Percentiles rank a stretch among this genome's conserved stretches.
Evolutionary conservation across 2,113 vertebrate genomes (phyloP).

Genomic region (Marcusenius ussheri): DNA sequence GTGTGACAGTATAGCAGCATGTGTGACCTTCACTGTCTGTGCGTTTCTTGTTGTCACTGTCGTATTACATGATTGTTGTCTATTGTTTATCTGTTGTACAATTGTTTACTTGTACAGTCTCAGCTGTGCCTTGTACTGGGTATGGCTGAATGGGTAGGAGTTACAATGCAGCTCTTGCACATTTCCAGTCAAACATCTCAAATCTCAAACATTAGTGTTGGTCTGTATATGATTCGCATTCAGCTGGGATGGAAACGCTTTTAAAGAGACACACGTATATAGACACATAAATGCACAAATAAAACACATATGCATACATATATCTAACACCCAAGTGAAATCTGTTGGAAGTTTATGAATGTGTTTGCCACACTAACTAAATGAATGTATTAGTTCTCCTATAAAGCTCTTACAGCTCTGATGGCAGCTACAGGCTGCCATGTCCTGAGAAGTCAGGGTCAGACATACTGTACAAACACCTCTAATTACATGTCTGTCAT

Average conservation of each 20-base stretch:
- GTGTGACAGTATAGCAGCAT: background rate
- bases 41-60: background rate
- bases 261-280: background rate
- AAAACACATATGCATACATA: background rate
- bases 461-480: slow-evolving; percentile 68
- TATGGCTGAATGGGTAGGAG: background rate
- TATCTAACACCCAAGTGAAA: background rate
- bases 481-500: slow-evolving; percentile 74
- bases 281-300: background rate
- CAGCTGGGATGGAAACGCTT: background rate
- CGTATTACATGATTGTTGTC: background rate
- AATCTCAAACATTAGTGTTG: background rate
- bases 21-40: background rate
- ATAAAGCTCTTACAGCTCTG: background rate
- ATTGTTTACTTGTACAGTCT: background rate
- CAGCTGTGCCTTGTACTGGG: background rate
- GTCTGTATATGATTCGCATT: background rate
- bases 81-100: background rate
- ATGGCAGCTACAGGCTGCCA: slow-evolving; percentile 35
- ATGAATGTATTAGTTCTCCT: background rate
- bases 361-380: background rate
- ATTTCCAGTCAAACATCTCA: background rate
- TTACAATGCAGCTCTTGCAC: background rate
- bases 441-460: slow-evolving; percentile 54
- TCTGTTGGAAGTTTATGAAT: background rate